Evolutionary conservation across 2,888 invertebrate genomes (phyloP).

Genomic region (Xylota sylvarum): DNA sequence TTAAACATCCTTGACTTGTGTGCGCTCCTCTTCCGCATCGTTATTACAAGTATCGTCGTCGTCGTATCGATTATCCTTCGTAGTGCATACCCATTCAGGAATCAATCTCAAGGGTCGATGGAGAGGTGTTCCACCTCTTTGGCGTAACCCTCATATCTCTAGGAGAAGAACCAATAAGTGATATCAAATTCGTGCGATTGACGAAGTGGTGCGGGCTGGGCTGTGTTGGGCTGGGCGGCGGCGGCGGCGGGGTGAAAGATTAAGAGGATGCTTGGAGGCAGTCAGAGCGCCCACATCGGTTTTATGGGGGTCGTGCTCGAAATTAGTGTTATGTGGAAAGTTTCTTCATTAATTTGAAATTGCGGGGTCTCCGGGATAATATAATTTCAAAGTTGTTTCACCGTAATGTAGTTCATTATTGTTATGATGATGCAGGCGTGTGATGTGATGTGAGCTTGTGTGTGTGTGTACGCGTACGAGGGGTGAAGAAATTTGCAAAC

Average conservation of each 20-base stretch:
- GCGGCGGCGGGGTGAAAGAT: neutral
- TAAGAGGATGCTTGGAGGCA: slow-evolving; percentile 30
- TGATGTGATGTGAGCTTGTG: slow-evolving; percentile 3
- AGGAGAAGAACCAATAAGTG: slow-evolving; percentile 52
- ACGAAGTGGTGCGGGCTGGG: too few relatives aligned
- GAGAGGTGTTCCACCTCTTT: slow-evolving; percentile 41
- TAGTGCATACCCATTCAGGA: slow-evolving; percentile 47
- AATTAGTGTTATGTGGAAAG: slow-evolving; percentile 75
- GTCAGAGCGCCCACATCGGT: slow-evolving; percentile 19
- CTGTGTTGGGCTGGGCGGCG: neutral
- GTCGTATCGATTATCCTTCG: slow-evolving; percentile 59
- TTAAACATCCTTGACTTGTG: slow-evolving; percentile 39
- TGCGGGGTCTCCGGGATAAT: slow-evolving; percentile 64
- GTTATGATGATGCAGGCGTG: slow-evolving; percentile 48
- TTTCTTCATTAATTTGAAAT: slow-evolving; percentile 75
- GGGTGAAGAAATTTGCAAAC: slow-evolving; percentile 30
- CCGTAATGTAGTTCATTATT: slow-evolving; percentile 61
- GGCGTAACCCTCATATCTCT: slow-evolving; percentile 23
- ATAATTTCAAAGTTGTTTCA: slow-evolving; percentile 58
- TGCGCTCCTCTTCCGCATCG: slow-evolving; percentile 46
- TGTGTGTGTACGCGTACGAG: neutral
- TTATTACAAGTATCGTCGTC: slow-evolving; percentile 46
- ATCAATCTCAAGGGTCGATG: slow-evolving; percentile 54
- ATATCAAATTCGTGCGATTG: slow-evolving; percentile 47
- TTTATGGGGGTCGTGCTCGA: slow-evolving; percentile 55